Evolutionary conservation across 2,888 invertebrate genomes (phyloP).

Genomic region (Dryobota labecula): DNA sequence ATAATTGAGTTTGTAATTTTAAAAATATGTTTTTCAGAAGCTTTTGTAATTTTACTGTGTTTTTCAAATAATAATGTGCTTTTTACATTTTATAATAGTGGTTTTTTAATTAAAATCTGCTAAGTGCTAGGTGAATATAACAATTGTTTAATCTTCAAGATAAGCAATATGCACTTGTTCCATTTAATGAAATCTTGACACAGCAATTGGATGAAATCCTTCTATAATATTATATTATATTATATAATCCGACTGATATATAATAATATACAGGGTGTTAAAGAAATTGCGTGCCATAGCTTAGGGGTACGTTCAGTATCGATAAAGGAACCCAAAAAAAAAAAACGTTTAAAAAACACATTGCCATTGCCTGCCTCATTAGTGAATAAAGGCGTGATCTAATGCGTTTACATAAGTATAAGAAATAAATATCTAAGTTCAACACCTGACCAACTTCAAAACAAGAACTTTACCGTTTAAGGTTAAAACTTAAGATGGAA

Average conservation of each 20-base stretch:
- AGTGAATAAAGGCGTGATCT: neutral
- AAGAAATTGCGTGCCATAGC: too few relatives aligned
- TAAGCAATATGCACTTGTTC: neutral
- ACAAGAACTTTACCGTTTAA: slow-evolving; percentile 11
- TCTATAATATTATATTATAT: too few relatives aligned
- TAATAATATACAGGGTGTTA: too few relatives aligned
- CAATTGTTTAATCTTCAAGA: neutral
- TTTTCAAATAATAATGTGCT: neutral
- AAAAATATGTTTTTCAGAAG: neutral
- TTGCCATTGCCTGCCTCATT: too few relatives aligned
- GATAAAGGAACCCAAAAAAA: too few relatives aligned
- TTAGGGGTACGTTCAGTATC: too few relatives aligned
- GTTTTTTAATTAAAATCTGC: neutral
- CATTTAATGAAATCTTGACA: neutral
- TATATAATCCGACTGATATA: too few relatives aligned
- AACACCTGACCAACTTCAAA: slow-evolving; percentile 3
- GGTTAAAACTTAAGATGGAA: slow-evolving; percentile 33
- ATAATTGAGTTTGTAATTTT: neutral
- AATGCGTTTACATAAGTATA: neutral
- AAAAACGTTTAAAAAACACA: too few relatives aligned
- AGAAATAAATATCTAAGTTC: neutral
- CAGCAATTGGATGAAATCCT: neutral
- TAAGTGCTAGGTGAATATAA: neutral
- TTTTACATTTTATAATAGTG: neutral
- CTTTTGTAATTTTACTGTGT: neutral